phyloP scores from a whole-genome alignment of 2,888 invertebrate genomes.

The Napeogenes inachia region DNA sequence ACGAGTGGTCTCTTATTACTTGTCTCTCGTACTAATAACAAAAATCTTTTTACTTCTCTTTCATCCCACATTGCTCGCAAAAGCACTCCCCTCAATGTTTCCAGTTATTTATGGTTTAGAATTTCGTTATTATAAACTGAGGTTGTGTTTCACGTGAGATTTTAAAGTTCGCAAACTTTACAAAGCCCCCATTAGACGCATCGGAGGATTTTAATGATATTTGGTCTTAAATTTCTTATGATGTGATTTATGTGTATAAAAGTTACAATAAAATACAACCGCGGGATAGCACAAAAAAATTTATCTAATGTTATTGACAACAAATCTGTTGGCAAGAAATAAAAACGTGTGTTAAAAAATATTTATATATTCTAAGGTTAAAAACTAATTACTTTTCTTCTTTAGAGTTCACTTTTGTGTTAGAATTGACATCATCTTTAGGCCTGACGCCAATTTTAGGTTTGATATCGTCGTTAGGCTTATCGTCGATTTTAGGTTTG shows the following conservation, averaged over 20 bases:
- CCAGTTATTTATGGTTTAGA: conserved; percentile 43
- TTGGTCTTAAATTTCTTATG: conserved; percentile 20
- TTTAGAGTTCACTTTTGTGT: not conserved
- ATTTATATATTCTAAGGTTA: not conserved
- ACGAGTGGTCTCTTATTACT: not conserved
- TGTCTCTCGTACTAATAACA: not conserved
- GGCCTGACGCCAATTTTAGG: not conserved
- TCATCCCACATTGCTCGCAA: not conserved
- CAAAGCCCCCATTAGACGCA: conserved; percentile 20
- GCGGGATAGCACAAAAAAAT: no score
- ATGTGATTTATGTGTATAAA: not conserved
- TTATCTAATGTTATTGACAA: no score
- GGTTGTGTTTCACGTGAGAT: conserved; percentile 26
- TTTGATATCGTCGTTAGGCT: not conserved
- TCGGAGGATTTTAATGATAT: conserved; percentile 23
- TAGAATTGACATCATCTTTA: not conserved
- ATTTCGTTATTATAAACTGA: conserved; percentile 39
- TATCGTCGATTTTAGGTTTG: not conserved
- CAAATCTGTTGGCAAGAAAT: no score
- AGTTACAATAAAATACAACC: not conserved
- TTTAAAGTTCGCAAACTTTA: conserved; percentile 15
- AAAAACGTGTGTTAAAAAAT: not conserved
- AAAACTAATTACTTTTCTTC: not conserved
- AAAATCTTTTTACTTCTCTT: not conserved
- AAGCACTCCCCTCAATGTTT: conserved; percentile 36